Evolutionary conservation across 2,888 invertebrate genomes (phyloP), one percentile per base, ranked within the genome.

Genomic region (Cynaeus angustus): DNA sequence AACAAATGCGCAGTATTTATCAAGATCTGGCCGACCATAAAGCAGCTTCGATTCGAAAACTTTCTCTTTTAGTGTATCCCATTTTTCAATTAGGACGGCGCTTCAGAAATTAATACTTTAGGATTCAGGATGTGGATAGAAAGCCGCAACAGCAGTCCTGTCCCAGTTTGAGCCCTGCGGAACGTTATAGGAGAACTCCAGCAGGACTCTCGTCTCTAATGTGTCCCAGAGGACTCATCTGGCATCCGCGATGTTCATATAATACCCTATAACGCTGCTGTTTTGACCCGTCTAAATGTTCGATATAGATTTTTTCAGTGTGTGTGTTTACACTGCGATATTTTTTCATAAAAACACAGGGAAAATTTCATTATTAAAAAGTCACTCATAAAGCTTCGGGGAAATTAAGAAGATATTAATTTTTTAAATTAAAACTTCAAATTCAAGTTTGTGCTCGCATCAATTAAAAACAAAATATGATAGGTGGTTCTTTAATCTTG

Each of bases 281-380:
- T 74, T 74, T 66, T 66, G 69, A 70, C 67, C 71, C 69, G 28
- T 37, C 64, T 75, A 77, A 79, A 78, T 74, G 77, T 68, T 28
- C 37, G 37, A 71, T 74, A 78, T 79, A 77, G 56, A 67, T 62
- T 67, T 70, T 56, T 66, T 56, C 48, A 3, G 28, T 9, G 7
- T 1, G 28, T 10, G 26, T 21, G 48, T 48, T 6, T 12, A 10
- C 28, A 45, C 52, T 10, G 10, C 52, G 8, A 30, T 28, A 52
- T 52, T 28, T 52, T 12, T 26, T 52, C 52, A 5, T 12, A n/a
- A 21, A 21, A 21, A 3, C 2, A 21, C 2, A 21, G 4, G 2
- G 21, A 33, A 38, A 55, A 38, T 33, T 55, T 14, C 1, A 6
- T 21, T 16, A 55, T 55, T 55, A 55, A 30, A 12, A 14, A 8